A percentile compares a stretch with the other conserved stretches of the same genome.
phyloP scores from a whole-genome alignment of 1,140 invertebrate genomes.

The Eueides isabella region DNA sequence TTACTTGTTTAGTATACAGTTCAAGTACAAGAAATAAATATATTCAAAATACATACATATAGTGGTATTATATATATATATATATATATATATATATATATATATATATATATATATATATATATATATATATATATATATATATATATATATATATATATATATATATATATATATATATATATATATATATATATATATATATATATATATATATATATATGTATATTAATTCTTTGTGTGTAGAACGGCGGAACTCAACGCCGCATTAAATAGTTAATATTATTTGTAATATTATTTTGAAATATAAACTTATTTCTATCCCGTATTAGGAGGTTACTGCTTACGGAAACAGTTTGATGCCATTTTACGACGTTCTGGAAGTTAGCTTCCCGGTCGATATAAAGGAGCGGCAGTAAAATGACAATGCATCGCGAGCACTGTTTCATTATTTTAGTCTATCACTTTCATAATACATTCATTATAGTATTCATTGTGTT shows the following conservation, averaged over 20 bases:
- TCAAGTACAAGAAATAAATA: background rate
- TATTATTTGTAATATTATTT: too few species aligned
- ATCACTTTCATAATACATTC: slow-evolving; percentile 9
- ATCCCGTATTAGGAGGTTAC: slow-evolving; percentile 29
- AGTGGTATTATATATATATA: too few species aligned
- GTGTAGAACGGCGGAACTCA: too few species aligned
- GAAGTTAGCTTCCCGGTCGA: slow-evolving; percentile 54
- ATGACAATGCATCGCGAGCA: slow-evolving; percentile 51
- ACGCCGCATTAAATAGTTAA: too few species aligned
- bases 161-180: too few species aligned
- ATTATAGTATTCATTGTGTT: slow-evolving; percentile 1
- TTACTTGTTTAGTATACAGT: background rate
- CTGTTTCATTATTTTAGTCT: slow-evolving; percentile 34
- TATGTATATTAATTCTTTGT: too few species aligned
- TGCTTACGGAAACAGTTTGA: slow-evolving; percentile 42
- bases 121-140: too few species aligned
- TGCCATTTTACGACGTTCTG: slow-evolving; percentile 54
- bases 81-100: too few species aligned
- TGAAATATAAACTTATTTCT: slow-evolving; percentile 24
- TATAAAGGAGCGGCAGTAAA: slow-evolving; percentile 62
- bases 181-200: too few species aligned
- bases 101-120: too few species aligned
- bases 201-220: too few species aligned
- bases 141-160: too few species aligned
- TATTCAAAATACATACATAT: background rate